phyloP scores from a whole-genome alignment of 2,113 vertebrate genomes.

The Daboia siamensis region DNA sequence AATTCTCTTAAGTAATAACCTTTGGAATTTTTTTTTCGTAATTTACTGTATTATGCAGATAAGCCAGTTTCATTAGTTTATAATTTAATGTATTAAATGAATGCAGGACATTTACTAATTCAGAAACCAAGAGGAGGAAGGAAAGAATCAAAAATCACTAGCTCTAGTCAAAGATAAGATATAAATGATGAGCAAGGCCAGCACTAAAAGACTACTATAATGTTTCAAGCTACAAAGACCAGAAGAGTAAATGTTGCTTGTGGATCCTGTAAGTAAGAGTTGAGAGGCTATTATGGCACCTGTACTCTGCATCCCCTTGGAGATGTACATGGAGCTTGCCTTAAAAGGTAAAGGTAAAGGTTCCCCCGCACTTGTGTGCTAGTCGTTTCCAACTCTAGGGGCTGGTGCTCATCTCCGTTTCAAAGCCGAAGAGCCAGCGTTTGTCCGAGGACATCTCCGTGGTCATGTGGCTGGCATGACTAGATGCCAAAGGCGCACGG shows the following conservation, averaged over 20 bases:
- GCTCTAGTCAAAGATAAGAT: background rate
- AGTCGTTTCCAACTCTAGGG: too few species aligned
- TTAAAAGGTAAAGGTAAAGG: too few species aligned
- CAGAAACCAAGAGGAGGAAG: background rate
- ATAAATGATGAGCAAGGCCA: background rate
- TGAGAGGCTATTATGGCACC: background rate
- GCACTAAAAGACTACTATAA: background rate
- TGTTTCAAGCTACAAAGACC: background rate
- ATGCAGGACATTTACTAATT: background rate
- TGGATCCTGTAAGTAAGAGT: background rate
- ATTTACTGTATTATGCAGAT: background rate
- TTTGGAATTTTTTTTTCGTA: background rate
- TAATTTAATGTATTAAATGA: background rate
- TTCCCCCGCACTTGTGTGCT: too few species aligned
- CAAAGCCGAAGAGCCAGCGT: too few species aligned
- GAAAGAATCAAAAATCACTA: background rate
- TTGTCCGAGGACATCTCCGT: too few species aligned
- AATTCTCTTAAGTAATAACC: background rate
- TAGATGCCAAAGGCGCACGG: too few species aligned
- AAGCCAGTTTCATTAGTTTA: background rate
- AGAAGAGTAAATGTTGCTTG: background rate
- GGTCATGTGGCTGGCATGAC: too few species aligned
- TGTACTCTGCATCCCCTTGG: background rate
- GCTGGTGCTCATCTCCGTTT: too few species aligned
- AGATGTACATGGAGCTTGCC: background rate